phyloP scores from a whole-genome alignment of 2,888 invertebrate species.

The Pachliopta kotzebuea region DNA sequence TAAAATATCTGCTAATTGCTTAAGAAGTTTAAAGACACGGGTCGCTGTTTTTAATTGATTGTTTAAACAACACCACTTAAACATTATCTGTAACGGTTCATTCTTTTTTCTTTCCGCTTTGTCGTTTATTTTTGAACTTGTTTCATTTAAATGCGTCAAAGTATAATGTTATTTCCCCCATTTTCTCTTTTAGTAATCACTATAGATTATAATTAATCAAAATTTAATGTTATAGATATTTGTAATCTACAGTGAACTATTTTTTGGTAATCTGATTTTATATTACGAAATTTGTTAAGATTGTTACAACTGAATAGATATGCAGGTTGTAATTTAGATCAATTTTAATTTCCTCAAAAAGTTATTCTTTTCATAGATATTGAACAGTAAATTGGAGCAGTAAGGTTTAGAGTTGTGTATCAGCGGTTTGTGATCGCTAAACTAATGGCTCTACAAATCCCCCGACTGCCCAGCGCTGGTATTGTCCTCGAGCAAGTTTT shows the following conservation, averaged over 20 bases:
- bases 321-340: slow-evolving; percentile 55
- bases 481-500: slow-evolving; percentile 67
- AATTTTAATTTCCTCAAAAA: slow-evolving; percentile 52
- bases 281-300: slow-evolving; percentile 40
- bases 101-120: too few species aligned
- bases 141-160: too few species aligned
- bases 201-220: too few species aligned
- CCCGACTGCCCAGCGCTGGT: slow-evolving; percentile 61
- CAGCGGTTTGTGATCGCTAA: slow-evolving; percentile 32
- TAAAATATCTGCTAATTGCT: too few species aligned
- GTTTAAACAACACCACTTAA: too few species aligned
- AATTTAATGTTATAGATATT: too few species aligned
- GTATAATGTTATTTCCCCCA: too few species aligned
- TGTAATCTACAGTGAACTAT: slow-evolving; percentile 5
- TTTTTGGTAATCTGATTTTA: slow-evolving; percentile 32
- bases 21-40: too few species aligned
- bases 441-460: slow-evolving; percentile 78
- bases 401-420: slow-evolving; percentile 21
- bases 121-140: too few species aligned
- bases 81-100: too few species aligned
- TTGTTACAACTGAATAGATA: slow-evolving; percentile 44
- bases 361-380: slow-evolving; percentile 9
- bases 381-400: slow-evolving; percentile 15
- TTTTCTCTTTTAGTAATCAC: too few species aligned
- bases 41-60: too few species aligned